Percentiles rank a stretch among this genome's conserved stretches.
Conservation (phyloP, 2,797 vertebrate species). For the Sardinella longiceps region DNA sequence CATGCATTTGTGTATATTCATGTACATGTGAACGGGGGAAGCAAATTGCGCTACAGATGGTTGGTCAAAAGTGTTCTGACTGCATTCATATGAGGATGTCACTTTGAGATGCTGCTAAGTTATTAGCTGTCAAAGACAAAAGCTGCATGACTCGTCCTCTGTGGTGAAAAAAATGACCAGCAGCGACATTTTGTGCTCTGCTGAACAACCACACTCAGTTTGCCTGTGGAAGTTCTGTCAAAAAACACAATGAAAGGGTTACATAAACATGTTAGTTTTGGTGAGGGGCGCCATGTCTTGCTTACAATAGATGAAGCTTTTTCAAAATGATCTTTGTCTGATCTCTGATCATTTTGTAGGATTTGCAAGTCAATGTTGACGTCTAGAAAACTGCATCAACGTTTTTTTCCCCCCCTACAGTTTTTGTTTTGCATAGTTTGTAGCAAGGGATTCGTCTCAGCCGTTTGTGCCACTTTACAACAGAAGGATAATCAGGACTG, state of each 20-base stretch:
- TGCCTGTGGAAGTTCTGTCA: not conserved
- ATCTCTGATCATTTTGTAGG: not conserved
- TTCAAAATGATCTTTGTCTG: too few species aligned
- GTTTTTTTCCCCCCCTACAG: not conserved
- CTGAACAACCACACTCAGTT: not conserved
- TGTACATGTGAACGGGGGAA: not conserved
- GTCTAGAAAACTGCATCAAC: not conserved
- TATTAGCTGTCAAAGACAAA: not conserved
- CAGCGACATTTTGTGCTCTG: not conserved
- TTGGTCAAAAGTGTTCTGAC: not conserved
- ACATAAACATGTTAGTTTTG: not conserved
- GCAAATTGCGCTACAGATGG: not conserved
- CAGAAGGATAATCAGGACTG: slow-evolving; percentile 14
- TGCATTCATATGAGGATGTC: not conserved
- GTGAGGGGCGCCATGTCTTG: not conserved
- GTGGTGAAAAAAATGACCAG: not conserved
- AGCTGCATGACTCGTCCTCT: not conserved
- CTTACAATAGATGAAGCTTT: slow-evolving; percentile 11
- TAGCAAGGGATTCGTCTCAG: slow-evolving; percentile 14
- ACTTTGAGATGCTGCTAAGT: not conserved
- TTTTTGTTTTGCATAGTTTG: not conserved
- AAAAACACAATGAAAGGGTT: not conserved
- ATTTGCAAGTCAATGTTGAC: not conserved
- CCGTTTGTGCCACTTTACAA: slow-evolving; percentile 22
- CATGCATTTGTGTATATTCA: not conserved